Base-by-base conservation (phyloP, 2,888 invertebrate species). In the Automeris io region DNA sequence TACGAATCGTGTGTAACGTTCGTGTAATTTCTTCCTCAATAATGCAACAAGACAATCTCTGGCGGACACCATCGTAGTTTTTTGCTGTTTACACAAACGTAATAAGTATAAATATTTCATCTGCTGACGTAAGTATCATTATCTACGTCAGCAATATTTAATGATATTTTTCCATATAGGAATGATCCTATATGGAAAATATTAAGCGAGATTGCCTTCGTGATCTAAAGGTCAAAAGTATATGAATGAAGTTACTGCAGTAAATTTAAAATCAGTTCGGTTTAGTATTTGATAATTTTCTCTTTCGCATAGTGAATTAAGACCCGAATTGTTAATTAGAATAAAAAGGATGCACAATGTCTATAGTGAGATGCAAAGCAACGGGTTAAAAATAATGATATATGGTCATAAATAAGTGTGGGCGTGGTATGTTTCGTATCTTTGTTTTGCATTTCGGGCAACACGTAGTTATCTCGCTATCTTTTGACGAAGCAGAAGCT, bases 381-480 rank as follows among this genome's bases (percentile, higher is more conserved):
- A n/a, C n/a, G n/a, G n/a, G n/a, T n/a, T n/a, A n/a, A n/a, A n/a
- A 13, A 12, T 11, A 13, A n/a, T 18, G 25, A 25, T 25, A 18
- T 6, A 26, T 40, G 36, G 38, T 52, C 57, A 64, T 61, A 62
- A 54, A 44, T 67, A 62, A 65, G 58, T 61, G 63, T 69, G 45
- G 53, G 49, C 49, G 50, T 61, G 51, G 55, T 50, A 56, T 60
- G 50, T 40, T 47, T 45, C 42, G 55, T 55, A 57, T 63, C 42
- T 45, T 60, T 54, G 59, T 16, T 29, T 29, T 64, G 52, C 51
- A 46, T 69, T 69, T 75, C 47, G 56, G 61, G 63, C 60, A 69
- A 49, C 29, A 29, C 29, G 16, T 49, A 49, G 45, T 41, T 61
- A 67, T 68, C 61, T 56, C 40, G 37, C 44, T 53, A 72, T 71